Evolutionary conservation across 64 coral and sea anemone genomes (phyloP), one percentile per base, ranked within the genome.

Genomic region (Orbicella faveolata): DNA sequence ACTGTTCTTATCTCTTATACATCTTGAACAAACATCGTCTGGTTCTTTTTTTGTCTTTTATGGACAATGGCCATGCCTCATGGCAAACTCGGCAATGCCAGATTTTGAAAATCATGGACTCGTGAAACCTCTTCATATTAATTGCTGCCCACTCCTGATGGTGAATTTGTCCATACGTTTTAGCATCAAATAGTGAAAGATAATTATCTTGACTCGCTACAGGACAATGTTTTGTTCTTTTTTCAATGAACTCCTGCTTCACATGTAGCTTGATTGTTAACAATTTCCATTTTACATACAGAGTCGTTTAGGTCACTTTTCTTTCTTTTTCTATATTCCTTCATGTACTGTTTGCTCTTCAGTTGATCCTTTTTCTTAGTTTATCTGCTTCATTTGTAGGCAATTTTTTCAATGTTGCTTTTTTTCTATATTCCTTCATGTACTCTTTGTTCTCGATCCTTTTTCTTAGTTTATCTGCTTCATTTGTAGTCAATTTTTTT

Each of bases 101-200:
- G 36, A 88, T 93, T 51, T 93, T 88, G 36, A 79, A 92, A 15
- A 79, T 87, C 23, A 93, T 81, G 34, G 84, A 93, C 18, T 93
- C 73, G 61, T 93, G 91, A 88, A 93, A 93, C 15, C 86, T 74
- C 34, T 62, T 18, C 65, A 93, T 93, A 67, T 93, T 93, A 34
- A 80, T 93, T 0, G 33, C 16, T 34, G 74, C 90, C 90, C 90
- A 92, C 37, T 78, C 19, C 61, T 92, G 82, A 33, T 68, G 11
- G 83, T 92, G 90, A 54, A 77, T 63, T 48, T 61, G 34, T 78
- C 84, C 91, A 93, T 87, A 33, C 36, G 37, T 67, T 93, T 21
- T 37, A 75, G 34, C 54, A 73, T 87, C 84, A 88, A 88, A 80
- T 3, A 15, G 44, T 41, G 84, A 81, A 57, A 93, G 68, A 81